Base-by-base conservation (phyloP, 37 sponge, comb jelly and placozoan genomes). In the Beroe ovata region DNA sequence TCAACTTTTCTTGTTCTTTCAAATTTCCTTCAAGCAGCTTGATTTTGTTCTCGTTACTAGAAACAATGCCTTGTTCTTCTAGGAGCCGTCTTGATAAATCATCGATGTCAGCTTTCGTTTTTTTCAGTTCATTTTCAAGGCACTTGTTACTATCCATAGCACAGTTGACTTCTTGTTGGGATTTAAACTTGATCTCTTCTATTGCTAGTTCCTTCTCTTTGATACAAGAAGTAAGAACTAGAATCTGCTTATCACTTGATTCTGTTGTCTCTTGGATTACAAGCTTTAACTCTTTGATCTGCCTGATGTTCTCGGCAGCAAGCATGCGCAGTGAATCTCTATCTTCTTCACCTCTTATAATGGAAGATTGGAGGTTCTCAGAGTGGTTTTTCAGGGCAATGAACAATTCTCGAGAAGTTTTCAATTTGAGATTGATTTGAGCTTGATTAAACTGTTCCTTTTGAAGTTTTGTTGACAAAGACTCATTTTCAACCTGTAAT, bases 371-470 rank as follows among this genome's bases (percentile, higher is more conserved):
- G 1, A 94, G 88, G n/a, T 72, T 72, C n/a, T 64, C 77, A 36
- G 91, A 47, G 60, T 96, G 94, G 61, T 93, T 89, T 60, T 93
- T 96, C 20, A 96, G 92, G 60, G 92, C 94, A 71, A 71, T 92
- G 60, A 93, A 96, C 91, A 96, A 88, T 18, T 93, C 93, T 29
- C 96, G 88, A 3, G 96, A 33, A 19, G 84, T 77, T 42, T 77
- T 77, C 19, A 77, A 25, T 39, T 77, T 77, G 54, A 77, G 18
- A 25, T 77, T 77, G 2, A 77, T 77, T 16, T 90, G 90, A 26
- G 71, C 72, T 59, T 90, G 90, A 72, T 90, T 71, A 60, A 71
- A 40, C 20, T 72, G 36, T 35, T 90, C 90, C 36, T 90, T 72
- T 39, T 90, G 77, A 36, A 90, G 60, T 18, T 58, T 21, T 21